Base-by-base conservation (phyloP, 1,140 invertebrate genomes). In the Philotrypesis tridentata region DNA sequence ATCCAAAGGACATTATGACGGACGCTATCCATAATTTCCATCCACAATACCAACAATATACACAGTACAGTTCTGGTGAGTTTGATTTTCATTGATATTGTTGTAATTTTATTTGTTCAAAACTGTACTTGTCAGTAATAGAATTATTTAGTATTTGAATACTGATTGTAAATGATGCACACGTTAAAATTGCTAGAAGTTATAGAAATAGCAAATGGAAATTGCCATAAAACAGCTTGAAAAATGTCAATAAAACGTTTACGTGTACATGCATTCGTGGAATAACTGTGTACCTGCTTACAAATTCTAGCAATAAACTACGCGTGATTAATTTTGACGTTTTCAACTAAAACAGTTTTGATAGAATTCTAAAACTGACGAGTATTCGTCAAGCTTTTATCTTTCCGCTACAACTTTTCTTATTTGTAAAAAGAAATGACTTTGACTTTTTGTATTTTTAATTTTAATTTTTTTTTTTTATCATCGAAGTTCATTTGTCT, bases 11-110 rank as follows among this genome's bases (percentile, higher is more conserved):
- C 92, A 99, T 99, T 89, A 99, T 99, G 98, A 99, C 98, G 88
- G 99, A 99, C 93, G 99, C 99, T 88, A 99, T 99, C 91, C 99
- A 99, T 93, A 99, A 99, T 93, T 99, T 99, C 94, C 99, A 99
- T 94, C 99, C 99, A 37, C 98, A 99, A 88, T 99, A 99, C 93
- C 98, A 99, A 92, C 98, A 99, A 91, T 99, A 99, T 92, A 99
- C 98, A 8, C 99, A 99, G 89, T 99, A 99, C 91, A 97, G 96
- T 92, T 96, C 97, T 90, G 96, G 97, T 97, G 93, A 93, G 93
- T 93, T 89, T 87, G 12, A 65, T 80, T 84, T 85, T 85, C 80
- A 72, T 88, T 82, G 29, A 79, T 71, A 74, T 82, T 70, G 84
- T 81, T 65, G 67, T 23, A 65, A n/a, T 83, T 31, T 74, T 82